Evolutionary conservation across 2,113 vertebrate species (phyloP), one percentile per base, ranked within the genome.

Genomic region (Glaucomys volans): DNA sequence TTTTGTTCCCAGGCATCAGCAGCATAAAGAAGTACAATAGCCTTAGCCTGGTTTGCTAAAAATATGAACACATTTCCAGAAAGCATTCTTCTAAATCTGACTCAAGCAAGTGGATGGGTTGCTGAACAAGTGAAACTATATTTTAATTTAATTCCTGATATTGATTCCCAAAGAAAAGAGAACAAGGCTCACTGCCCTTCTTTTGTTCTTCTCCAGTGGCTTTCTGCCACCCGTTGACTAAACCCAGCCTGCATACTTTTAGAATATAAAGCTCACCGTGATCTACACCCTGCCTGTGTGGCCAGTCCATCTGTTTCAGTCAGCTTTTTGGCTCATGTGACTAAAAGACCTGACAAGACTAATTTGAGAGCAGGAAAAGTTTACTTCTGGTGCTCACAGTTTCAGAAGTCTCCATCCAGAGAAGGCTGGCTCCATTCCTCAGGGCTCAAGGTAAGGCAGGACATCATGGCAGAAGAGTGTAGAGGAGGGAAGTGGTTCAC

Each of bases 61-160:
- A 93, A 11, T 35, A 54, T 8, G 5, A 85, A 40, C 67, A 62
- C 35, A 62, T 54, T 72, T 86, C 89, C 18, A 82, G 77, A 52
- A 96, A 10, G 37, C 4, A 42, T 79, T 87, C 89, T 79, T 67
- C n/a, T 64, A 93, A 80, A 79, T 82, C 35, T 66, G 57, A 91
- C 35, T 76, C 32, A 2, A 76, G 54, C 1, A 7, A 40, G 11
- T 83, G 17, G 24, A 24, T 52, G 12, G 62, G 30, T n/a, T n/a
- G 24, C 66, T 71, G 7, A 66, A 52, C 32, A 84, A 47, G 42
- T 80, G 79, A 69, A 69, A 72, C 20, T 62, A 1, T 76, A 74
- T 83, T 82, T 77, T 87, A 76, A 89, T 83, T 11, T 32, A 64
- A 90, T 54, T 87, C 80, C 28, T 76, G 47, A 71, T 35, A 64